These are phyloP conservation scores for Nymphicus hollandicus DNA, from an alignment of 2,113 vertebrate species.

Conservation along the genomic window DNA sequence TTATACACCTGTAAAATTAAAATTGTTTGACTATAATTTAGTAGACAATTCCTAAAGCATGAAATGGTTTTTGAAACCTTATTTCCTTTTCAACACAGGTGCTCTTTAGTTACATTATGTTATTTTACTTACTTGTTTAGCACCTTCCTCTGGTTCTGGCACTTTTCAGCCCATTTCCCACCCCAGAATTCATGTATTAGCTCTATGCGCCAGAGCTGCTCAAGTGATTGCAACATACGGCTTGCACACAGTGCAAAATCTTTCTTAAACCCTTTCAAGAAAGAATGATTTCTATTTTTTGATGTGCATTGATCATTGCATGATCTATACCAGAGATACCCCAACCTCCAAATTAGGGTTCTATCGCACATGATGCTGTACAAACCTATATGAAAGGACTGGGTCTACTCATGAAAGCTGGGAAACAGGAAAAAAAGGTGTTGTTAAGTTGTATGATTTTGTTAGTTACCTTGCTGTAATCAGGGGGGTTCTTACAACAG, in stretches of 20 bases:
- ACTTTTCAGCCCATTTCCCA: background rate
- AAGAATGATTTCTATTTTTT: background rate
- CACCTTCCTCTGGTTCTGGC: background rate
- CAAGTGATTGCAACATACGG: background rate
- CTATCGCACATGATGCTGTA: background rate
- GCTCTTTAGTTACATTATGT: background rate
- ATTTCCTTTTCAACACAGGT: background rate
- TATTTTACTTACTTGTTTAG: background rate
- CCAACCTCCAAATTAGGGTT: background rate
- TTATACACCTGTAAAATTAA: background rate
- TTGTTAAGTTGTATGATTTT: background rate
- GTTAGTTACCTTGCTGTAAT: background rate
- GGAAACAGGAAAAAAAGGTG: background rate
- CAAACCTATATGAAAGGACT: background rate
- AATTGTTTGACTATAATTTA: background rate
- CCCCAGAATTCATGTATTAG: background rate
- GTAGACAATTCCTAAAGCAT: background rate
- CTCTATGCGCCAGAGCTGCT: background rate
- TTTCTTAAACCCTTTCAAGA: background rate
- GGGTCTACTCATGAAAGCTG: background rate
- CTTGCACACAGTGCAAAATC: background rate
- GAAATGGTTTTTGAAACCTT: background rate
- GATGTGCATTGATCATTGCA: background rate
- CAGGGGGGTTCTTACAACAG: background rate
- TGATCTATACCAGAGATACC: background rate